A percentile compares a stretch with the other conserved stretches of the same genome.
These are phyloP conservation scores for Notodonta dromedarius DNA, from an alignment of 2,888 invertebrate species.

Conservation along the genomic window DNA sequence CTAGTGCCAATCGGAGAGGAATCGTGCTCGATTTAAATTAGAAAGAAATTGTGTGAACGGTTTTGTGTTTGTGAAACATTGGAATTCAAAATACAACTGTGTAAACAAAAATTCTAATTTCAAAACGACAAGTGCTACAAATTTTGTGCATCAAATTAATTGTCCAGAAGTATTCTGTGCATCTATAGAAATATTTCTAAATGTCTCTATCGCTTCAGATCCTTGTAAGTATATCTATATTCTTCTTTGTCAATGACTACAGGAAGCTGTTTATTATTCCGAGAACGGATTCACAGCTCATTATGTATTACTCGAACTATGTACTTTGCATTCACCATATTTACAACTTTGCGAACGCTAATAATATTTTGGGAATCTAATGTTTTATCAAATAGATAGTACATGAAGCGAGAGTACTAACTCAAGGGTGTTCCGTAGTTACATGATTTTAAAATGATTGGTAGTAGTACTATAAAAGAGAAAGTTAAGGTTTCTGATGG, in stretches of 20 bases:
- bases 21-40: conserved; percentile 4
- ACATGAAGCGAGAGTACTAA: background rate
- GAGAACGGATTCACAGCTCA: conserved; percentile 14
- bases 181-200: background rate
- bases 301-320: conserved; percentile 18
- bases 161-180: background rate
- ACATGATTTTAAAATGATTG: background rate
- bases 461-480: background rate
- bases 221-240: background rate
- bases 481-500: conserved; percentile 2
- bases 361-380: background rate
- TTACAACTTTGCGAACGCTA: background rate
- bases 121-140: background rate
- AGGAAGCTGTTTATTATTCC: conserved; percentile 28
- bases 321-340: background rate
- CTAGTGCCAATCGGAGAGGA: conserved; percentile 38
- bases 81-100: background rate
- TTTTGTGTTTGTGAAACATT: background rate
- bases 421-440: conserved; percentile 6
- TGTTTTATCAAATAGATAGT: background rate
- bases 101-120: background rate
- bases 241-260: conserved; percentile 12
- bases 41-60: background rate
- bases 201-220: background rate
- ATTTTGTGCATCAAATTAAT: background rate